A percentile compares a stretch with the other conserved stretches of the same genome.
These are phyloP conservation scores for Esox niger DNA, from an alignment of 2,113 vertebrate species.

Conservation along the genomic window DNA sequence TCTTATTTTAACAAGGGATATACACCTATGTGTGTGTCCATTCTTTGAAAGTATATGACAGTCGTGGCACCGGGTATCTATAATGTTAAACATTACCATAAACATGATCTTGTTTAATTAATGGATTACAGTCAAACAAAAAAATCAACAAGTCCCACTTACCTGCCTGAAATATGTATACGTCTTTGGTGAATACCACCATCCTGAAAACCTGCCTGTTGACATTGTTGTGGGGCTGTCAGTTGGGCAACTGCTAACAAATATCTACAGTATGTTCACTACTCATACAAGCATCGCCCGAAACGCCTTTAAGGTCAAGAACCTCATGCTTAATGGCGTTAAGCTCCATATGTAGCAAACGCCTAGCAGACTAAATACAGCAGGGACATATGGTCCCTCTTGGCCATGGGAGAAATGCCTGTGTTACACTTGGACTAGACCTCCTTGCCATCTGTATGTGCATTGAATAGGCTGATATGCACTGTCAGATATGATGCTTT, in stretches of 20 bases:
- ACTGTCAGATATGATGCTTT: conserved; percentile 24
- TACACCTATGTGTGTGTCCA: too few relatives aligned
- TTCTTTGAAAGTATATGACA: too few relatives aligned
- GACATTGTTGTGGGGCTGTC: conserved; percentile 21
- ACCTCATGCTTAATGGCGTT: conserved; percentile 37
- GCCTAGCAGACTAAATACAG: conserved; percentile 46
- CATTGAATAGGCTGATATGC: conserved; percentile 12
- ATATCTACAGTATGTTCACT: not conserved
- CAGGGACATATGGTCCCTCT: conserved; percentile 61
- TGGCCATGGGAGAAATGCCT: conserved; percentile 40
- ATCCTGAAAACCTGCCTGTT: conserved; percentile 35
- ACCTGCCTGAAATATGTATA: conserved; percentile 38
- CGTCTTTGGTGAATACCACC: conserved; percentile 43
- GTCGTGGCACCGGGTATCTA: not conserved
- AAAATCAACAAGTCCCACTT: not conserved
- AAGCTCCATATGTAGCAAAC: conserved; percentile 39
- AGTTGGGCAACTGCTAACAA: not conserved
- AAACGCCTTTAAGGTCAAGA: conserved; percentile 14
- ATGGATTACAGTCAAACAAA: not conserved
- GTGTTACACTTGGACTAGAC: conserved; percentile 37
- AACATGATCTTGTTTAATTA: not conserved
- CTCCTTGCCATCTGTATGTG: conserved; percentile 48
- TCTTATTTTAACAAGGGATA: too few relatives aligned
- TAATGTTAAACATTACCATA: too few relatives aligned
- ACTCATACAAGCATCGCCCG: conserved; percentile 16